Evolutionary conservation across 2,888 invertebrate species (phyloP).

Genomic region (Norana najaformis): DNA sequence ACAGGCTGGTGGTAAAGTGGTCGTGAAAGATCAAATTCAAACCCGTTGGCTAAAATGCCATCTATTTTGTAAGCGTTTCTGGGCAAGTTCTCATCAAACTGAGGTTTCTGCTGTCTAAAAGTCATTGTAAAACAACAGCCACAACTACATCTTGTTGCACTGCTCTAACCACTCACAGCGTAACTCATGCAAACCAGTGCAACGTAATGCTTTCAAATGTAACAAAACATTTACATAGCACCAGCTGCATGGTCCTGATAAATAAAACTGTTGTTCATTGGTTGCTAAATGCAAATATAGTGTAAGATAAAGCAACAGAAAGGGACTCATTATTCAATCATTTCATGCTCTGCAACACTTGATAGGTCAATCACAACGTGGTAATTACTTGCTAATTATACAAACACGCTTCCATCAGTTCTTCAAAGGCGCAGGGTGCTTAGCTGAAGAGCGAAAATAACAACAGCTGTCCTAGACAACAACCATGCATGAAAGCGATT

Average conservation of each 20-base stretch:
- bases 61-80: not conserved
- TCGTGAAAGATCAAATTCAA: not conserved
- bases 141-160: not conserved
- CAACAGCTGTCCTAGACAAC: not conserved
- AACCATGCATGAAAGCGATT: no score
- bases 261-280: not conserved
- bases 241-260: not conserved
- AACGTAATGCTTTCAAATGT: not conserved
- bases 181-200: not conserved
- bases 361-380: no score
- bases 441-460: not conserved
- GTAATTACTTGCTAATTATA: not conserved
- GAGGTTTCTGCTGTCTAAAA: constrained; percentile 19
- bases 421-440: not conserved
- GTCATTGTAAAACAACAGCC: not conserved
- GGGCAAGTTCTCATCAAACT: not conserved
- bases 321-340: not conserved
- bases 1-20: not conserved
- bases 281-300: not conserved
- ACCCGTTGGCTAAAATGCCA: constrained; percentile 20
- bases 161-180: not conserved
- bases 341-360: no score
- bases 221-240: not conserved
- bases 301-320: not conserved
- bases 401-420: not conserved